Base-by-base conservation (phyloP, 2,888 invertebrate species). In the Hirtodrosophila duncani region DNA sequence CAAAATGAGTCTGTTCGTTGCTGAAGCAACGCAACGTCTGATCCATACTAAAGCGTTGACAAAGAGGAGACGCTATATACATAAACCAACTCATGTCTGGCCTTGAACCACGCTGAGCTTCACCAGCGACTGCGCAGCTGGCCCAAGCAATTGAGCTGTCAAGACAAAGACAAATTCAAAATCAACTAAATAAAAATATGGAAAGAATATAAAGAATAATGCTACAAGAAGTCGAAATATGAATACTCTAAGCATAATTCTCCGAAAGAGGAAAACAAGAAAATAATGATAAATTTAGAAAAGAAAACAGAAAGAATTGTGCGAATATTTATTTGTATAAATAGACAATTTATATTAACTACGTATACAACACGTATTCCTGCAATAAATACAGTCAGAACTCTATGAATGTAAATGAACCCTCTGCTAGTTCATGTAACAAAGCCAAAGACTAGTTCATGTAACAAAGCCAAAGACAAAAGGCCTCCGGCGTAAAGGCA, bases 101-200 rank as follows among this genome's bases (percentile, higher is more conserved):
- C 69, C 78, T 69, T 69, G 74, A 67, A 69, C 41, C 51, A 41
- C 37, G 31, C 67, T 69, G 74, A 67, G 67, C 41, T 53, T 41
- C 37, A 24, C 10, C 17, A 45, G 48, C 72, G 77, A 51, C 55
- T 77, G 64, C 72, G 77, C 71, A 23, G 23, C 21, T 9, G 21
- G 27, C 26, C 11, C 20, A 29, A 44, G 29, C 48, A 66, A 69
- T 61, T 58, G 72, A 69, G 57, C 46, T 53, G 72, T 60, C 56
- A 71, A 63, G 18, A 65, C 36, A 49, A 33, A 55, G 33, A 4
- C 31, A 23, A 39, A n/a, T 14, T 11, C 5, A 31, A 48, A 44
- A n/a, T 2, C 7, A 3, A 1, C 18, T n/a, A 37, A 30, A 26
- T 31, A 43, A 14, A 45, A 23, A 34, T 21, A 48, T n/a, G 14